Conservation (phyloP, 1,140 invertebrate species). For the Homarus americanus region DNA sequence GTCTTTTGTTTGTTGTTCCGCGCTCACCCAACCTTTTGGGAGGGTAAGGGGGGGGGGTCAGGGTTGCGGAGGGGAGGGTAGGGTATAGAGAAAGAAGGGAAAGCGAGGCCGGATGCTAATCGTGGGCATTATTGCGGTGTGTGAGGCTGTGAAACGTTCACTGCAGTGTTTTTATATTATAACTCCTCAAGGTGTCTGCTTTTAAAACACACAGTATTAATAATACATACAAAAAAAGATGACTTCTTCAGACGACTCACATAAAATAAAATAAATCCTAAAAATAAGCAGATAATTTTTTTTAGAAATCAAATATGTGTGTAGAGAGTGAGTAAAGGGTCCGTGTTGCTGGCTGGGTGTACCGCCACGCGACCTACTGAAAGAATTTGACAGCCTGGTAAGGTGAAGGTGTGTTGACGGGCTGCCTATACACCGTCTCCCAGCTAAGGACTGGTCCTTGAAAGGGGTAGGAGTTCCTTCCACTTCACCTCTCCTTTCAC, state of each 20-base stretch:
- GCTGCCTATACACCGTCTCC: background rate
- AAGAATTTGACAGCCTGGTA: too few species aligned
- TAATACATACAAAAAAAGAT: too few species aligned
- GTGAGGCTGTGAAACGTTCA: background rate
- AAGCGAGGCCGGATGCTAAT: background rate
- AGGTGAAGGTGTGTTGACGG: too few species aligned
- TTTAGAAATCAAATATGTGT: background rate
- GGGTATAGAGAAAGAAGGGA: background rate
- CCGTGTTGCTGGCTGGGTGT: too few species aligned
- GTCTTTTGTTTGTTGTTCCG: constrained; percentile 20
- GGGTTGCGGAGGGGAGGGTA: background rate
- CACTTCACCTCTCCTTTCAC: background rate
- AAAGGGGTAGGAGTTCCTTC: background rate
- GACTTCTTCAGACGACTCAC: too few species aligned
- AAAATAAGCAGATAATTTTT: too few species aligned
- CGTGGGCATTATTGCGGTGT: background rate
- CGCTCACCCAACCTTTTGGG: background rate
- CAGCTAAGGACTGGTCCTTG: background rate
- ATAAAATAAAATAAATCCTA: too few species aligned
- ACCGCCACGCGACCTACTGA: too few species aligned
- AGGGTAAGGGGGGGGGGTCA: too few species aligned
- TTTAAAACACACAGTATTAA: too few species aligned
- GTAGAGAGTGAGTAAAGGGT: background rate
- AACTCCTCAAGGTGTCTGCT: too few species aligned
- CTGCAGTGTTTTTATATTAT: too few species aligned